Conservation (phyloP, 2,113 vertebrate genomes). For the Suricata suricatta region DNA sequence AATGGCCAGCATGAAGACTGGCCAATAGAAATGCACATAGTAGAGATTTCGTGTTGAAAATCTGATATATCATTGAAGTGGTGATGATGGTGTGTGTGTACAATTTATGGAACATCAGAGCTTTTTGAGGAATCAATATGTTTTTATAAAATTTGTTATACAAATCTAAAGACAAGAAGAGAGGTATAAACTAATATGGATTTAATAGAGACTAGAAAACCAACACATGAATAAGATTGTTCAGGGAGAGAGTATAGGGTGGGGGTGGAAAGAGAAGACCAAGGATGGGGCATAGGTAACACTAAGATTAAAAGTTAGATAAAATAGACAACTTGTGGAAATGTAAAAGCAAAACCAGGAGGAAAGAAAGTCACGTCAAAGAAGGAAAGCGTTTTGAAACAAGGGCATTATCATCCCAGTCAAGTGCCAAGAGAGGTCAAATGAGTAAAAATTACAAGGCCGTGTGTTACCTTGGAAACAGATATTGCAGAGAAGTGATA, state of each 20-base stretch:
- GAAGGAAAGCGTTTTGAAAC: constrained; percentile 19
- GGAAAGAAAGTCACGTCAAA: not conserved
- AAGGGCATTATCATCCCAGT: not conserved
- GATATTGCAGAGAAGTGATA: not conserved
- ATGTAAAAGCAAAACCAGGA: not conserved
- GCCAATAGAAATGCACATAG: not conserved
- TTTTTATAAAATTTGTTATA: not conserved
- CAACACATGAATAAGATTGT: not conserved
- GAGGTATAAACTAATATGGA: not conserved
- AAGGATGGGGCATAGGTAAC: not conserved
- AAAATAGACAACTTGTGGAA: not conserved
- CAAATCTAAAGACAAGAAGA: not conserved
- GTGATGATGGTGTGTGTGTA: not conserved
- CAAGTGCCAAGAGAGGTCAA: not conserved
- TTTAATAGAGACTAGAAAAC: not conserved
- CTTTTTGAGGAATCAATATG: not conserved
- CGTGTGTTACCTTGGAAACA: constrained; percentile 53
- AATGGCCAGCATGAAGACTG: not conserved
- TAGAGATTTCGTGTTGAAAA: not conserved
- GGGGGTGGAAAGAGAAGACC: not conserved
- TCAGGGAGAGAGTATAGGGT: not conserved
- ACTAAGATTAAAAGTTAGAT: not conserved
- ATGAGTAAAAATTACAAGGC: constrained; percentile 26
- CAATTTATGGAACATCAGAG: not conserved
- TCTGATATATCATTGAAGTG: not conserved